Base-by-base conservation (phyloP, 1,140 invertebrate genomes). In the Cydia pomonella region DNA sequence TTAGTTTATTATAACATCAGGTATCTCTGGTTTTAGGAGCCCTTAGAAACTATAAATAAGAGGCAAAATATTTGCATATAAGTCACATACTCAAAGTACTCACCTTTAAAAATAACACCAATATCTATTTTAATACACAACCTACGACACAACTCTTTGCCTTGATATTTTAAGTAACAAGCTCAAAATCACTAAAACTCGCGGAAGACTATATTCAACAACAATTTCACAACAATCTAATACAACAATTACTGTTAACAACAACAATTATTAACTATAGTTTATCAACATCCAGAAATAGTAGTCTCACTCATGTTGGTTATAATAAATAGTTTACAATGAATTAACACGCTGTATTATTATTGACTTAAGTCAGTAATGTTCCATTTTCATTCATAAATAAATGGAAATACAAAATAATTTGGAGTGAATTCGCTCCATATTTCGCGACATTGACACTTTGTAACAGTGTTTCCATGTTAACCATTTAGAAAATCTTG, bases 341-440 rank as follows among this genome's bases (percentile, higher is more conserved):
- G 59, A 44, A 38, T 38, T 72, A 79, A 73, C 62, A 75, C 41
- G 72, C 29, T 41, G 27, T 74, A 73, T 59, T 18, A 76, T 79
- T 64, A 53, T 29, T 23, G 47, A 76, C 78, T 79, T 77, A 23
- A 75, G 73, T 77, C 12, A 84, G 76, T 73, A 74, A 62, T 4
- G 74, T 44, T 50, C 77, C 73, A 76, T 85, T 87, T 91, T 91
- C 87, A 89, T 89, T 89, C 89, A 91, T 91, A 84, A 89, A 82
- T 82, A 75, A 53, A 75, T 71, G 74, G 62, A 83, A 85, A 81
- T 82, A 80, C 72, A 80, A 80, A 82, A 80, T 77, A 77, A 76
- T 77, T 82, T 75, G 79, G 77, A 79, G 83, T 86, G 84, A 84
- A 87, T 91, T 90, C 86, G 87, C 84, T 88, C 84, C 84, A 84